Conservation (phyloP, 2,797 vertebrate genomes). For the Hylomyscus alleni region DNA sequence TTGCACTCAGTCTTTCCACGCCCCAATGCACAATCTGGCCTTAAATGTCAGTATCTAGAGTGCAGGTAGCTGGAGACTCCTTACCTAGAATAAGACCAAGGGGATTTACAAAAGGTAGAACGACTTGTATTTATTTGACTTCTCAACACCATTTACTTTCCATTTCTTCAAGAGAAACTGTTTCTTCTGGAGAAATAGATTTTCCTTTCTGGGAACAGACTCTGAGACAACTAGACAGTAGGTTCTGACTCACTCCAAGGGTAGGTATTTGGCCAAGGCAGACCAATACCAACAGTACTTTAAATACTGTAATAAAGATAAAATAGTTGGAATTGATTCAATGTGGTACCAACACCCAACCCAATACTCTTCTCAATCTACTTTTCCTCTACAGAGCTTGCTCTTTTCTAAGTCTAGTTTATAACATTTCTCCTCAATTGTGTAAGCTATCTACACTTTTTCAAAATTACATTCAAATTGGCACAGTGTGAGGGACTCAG, state of each 20-base stretch:
- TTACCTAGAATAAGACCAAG: neutral
- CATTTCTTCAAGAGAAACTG: neutral
- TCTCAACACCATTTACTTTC: neutral
- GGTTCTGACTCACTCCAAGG: neutral
- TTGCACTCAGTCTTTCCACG: neutral
- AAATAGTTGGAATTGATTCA: neutral
- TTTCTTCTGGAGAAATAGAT: neutral
- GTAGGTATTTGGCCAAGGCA: neutral
- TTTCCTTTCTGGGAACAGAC: neutral
- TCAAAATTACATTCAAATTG: neutral
- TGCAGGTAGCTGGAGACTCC: neutral
- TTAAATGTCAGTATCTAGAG: neutral
- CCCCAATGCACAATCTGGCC: neutral
- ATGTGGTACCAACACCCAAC: neutral
- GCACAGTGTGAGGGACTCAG: neutral
- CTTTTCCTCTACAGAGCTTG: neutral
- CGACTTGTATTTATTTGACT: neutral
- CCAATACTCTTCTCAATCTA: neutral
- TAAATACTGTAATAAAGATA: neutral
- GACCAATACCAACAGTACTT: neutral
- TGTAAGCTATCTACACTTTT: neutral
- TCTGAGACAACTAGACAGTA: neutral
- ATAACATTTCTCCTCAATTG: neutral
- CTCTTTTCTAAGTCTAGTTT: neutral
- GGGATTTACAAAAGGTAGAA: neutral